Evolutionary conservation across 2,113 vertebrate genomes (phyloP).

Genomic region (Anoplopoma fimbria): DNA sequence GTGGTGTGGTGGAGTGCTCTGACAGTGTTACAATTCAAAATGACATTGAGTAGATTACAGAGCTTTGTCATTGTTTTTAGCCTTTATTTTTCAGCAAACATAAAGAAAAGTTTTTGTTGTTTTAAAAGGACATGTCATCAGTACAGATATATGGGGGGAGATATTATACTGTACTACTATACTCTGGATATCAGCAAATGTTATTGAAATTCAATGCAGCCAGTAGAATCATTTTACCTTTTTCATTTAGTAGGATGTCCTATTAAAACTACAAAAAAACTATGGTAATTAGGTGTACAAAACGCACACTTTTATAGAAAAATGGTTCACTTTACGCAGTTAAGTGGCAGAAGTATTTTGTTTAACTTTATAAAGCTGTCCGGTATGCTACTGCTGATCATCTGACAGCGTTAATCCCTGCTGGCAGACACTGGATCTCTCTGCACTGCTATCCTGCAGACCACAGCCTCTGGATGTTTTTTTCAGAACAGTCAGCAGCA

Average conservation of each 20-base stretch:
- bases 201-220: neutral
- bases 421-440: constrained; percentile 57
- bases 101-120: neutral
- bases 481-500: constrained; percentile 52
- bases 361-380: constrained; percentile 30
- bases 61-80: neutral
- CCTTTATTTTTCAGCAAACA: neutral
- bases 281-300: neutral
- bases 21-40: no score
- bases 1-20: neutral
- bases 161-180: neutral
- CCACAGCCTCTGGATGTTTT: constrained; percentile 35
- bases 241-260: neutral
- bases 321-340: rapidly evolving
- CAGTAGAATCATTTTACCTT: neutral
- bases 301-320: neutral
- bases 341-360: constrained; percentile 22
- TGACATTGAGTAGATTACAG: neutral
- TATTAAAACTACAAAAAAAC: neutral
- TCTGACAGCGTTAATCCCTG: constrained; percentile 55
- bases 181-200: no score
- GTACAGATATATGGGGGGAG: neutral
- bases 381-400: constrained; percentile 37
- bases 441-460: constrained; percentile 45
- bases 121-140: neutral